Evolutionary conservation across 2,797 vertebrate species (phyloP), one percentile per base, ranked within the genome.

Genomic region (Catharus ustulatus): DNA sequence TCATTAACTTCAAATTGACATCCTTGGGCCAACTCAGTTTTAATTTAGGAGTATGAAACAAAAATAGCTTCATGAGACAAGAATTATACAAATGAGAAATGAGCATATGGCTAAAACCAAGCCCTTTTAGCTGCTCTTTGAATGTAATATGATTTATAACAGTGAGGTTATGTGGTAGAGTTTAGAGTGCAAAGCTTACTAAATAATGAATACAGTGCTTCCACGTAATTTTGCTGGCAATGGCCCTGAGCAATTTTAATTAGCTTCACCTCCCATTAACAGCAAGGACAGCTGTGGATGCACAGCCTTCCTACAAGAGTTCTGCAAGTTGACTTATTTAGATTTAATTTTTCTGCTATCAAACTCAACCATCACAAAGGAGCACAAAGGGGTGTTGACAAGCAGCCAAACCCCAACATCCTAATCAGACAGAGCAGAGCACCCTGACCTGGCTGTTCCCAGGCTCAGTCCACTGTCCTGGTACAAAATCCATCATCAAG

Each of bases 31-130:
- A 79, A 89, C 75, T 89, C 20, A 69, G 87, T 82, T 90, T 91
- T 96, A 90, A 96, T 95, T 92, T 93, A 67, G 23, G 77, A 83
- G 68, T 22, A 63, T 77, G 84, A 94, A 94, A 90, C 78, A 89
- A 92, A 95, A 97, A 90, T 92, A 94, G 77, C 68, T 84, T 46
- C 26, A 46, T n/a, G 52, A 95, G 61, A 87, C 78, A 85, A 93
- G 81, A 89, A 94, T 87, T 94, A 90, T 91, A 90, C 13, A 3
- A 92, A 89, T 63, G 78, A 93, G 93, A 92, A 96, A 93, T 34
- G 63, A 90, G 24, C 86, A 76, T 84, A 87, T 36, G 69, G 75
- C 48, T 74, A 84, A 87, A 90, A 27, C 54, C 42, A 79, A 91
- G 84, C 46, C 54, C 38, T 93, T 93, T 87, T 74, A 96, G 58